Evolutionary conservation across 2,888 invertebrate genomes (phyloP), one percentile per base, ranked within the genome.

Genomic region (Cerastoderma edule): DNA sequence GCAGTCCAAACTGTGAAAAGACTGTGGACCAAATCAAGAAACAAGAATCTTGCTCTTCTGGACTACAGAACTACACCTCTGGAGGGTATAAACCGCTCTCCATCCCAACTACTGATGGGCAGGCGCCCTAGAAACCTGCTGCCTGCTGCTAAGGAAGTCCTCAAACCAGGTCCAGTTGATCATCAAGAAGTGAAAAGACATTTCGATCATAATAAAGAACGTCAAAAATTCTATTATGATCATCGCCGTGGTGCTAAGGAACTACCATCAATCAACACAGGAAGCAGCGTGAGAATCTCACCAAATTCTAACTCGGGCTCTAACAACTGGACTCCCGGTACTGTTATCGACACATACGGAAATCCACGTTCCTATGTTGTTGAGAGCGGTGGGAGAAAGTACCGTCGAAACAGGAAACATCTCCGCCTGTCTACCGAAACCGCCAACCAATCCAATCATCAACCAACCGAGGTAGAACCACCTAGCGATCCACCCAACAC

Each of bases 1-100:
- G 80, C 80, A 10, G 67, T 84, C 16, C 83, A 83, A 60, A 83
- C 73, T 10, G 80, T 80, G 5, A 83, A 84, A 71, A 66, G 71
- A 2, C 28, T 84, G 32, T 80, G 77, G 78, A 65, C 53, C 27
- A 84, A 83, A 63, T 24, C 65, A 0, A 44, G 60, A 19, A 76
- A 83, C 35, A 68, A n/a, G n/a, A n/a, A n/a, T n/a, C n/a, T n/a
- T n/a, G n/a, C n/a, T n/a, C n/a, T n/a, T n/a, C n/a, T n/a, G n/a
- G n/a, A n/a, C n/a, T n/a, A n/a, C n/a, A n/a, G n/a, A n/a, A n/a
- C n/a, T n/a, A n/a, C n/a, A n/a, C n/a, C n/a, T n/a, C n/a, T n/a
- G n/a, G n/a, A n/a, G n/a, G n/a, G n/a, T n/a, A n/a, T n/a, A n/a
- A n/a, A n/a, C n/a, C n/a, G n/a, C n/a, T n/a, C n/a, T n/a, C n/a